Evolutionary conservation across 2,888 invertebrate species (phyloP).

Genomic region (Aleiodes testaceus): DNA sequence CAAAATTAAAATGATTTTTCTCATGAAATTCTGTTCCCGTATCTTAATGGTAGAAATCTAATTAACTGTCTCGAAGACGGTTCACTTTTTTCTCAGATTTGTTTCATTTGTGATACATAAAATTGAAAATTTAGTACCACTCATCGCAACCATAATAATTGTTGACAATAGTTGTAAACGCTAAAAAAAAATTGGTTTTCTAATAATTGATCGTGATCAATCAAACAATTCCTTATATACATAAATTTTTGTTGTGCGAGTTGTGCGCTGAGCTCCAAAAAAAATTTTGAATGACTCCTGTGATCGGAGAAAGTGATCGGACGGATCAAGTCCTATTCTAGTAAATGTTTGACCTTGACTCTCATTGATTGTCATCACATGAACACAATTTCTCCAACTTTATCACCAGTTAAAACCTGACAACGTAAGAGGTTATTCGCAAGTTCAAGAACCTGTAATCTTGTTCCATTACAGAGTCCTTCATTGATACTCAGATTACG

Average conservation of each 20-base stretch:
- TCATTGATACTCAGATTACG: conserved; percentile 49
- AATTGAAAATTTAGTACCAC: background rate
- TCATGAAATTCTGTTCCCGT: background rate
- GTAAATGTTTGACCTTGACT: conserved; percentile 31
- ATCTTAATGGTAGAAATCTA: too few relatives aligned
- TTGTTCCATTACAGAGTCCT: conserved; percentile 52
- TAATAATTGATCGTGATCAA: background rate
- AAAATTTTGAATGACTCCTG: conserved; percentile 30
- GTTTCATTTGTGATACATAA: too few relatives aligned
- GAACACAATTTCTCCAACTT: conserved; percentile 43
- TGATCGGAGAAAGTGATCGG: conserved; percentile 28
- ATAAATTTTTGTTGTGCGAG: conserved; percentile 19
- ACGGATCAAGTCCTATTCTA: conserved; percentile 26
- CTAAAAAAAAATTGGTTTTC: background rate
- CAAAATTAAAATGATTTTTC: background rate
- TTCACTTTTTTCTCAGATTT: too few relatives aligned
- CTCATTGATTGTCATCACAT: conserved; percentile 36
- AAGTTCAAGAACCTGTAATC: conserved; percentile 48
- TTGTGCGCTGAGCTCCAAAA: conserved; percentile 7
- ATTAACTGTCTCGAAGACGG: too few relatives aligned
- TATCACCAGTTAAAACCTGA: conserved; percentile 50
- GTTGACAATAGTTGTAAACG: background rate
- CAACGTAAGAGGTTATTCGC: conserved; percentile 46
- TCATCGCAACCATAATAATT: background rate
- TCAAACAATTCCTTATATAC: conserved; percentile 32